Evolutionary conservation across 2,888 invertebrate species (phyloP), one percentile per base, ranked within the genome.

Genomic region (Eupelmus urozonus): DNA sequence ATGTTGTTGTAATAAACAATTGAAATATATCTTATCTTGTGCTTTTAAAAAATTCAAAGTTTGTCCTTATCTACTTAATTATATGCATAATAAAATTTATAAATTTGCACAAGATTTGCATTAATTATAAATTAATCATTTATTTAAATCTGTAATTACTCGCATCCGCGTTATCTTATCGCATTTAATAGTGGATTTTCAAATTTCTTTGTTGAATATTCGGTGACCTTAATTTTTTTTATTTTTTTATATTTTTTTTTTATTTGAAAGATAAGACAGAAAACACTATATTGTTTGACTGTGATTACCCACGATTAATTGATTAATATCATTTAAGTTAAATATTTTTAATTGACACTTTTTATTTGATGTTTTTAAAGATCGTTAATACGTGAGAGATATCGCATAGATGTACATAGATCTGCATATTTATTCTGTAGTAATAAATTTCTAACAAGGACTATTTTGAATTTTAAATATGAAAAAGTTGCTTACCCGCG

Each of bases 61-160:
- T 16, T 16, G 11, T 57, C 11, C 34, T 53, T 66, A 53, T 51
- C 53, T 0, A 16, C 13, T 18, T 29, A n/a, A 9, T 62, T 62
- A 34, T 23, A 62, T 20, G 29, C 2, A 5, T 42, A 45, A 45
- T 63, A 45, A 13, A 63, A 63, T 51, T 20, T 16, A 29, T 23
- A 40, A 67, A 67, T 16, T 67, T 53, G 51, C 65, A 49, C 13
- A 42, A 2, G 40, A 18, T 63, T 45, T 63, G 40, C 20, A 45
- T 63, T 34, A 13, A 18, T 53, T 34, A 53, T 16, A 29, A 51
- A 25, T 42, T 4, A 34, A 34, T n/a, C 13, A 42, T 27, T 45
- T 45, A 9, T 27, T 45, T 45, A 9, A 63, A 25, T 25, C 53
- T 53, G n/a, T 66, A 27, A 53, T 66, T 66, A 51, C 5, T 45